Evolutionary conservation across 2,888 invertebrate genomes (phyloP), one percentile per base, ranked within the genome.

Genomic region (Adelognathus sp.): DNA sequence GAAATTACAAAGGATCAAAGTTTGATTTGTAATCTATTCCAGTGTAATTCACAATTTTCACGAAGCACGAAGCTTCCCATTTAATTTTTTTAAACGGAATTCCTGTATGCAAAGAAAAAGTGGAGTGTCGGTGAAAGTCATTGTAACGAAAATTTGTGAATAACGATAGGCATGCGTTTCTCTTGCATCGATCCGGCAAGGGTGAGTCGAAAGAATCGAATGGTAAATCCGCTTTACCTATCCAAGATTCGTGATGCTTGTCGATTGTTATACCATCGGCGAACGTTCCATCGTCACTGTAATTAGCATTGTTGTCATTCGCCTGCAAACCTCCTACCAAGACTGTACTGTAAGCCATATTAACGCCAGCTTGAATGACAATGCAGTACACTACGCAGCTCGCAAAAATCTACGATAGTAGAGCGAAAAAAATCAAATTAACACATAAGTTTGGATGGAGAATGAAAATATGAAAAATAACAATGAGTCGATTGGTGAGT

Each of bases 281-380:
- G 44, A 27, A 3, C n/a, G 18, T 7, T 0, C 14, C 16, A 5
- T 52, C 36, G 21, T 44, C 50, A 9, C 5, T 70, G 7, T 14
- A 3, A 33, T 70, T 58, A 36, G 93, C 90, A 33, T 88, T 84
- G 78, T 91, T 91, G 44, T 87, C 87, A 69, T 90, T 85, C 7
- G 86, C 86, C 72, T 90, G 85, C 50, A 94, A 88, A 79, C 93
- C 93, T 7, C 93, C 93, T 69, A 93, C 86, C 67, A 94, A 88
- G 60, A 94, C 91, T 5, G 94, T 93, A 83, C 93, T 93, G 83
- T 93, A 94, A 0, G 93, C 92, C 93, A 94, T 93, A 84, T 93
- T 94, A 58, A 93, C 91, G 27, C 94, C 94, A 16, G 92, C 93
- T 84, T 94, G 93, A 73, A 94, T 92, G 1, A 93, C 93, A 52